These are phyloP conservation scores for Atta cephalotes DNA, from an alignment of 1,140 invertebrate genomes.

Conservation along the genomic window DNA sequence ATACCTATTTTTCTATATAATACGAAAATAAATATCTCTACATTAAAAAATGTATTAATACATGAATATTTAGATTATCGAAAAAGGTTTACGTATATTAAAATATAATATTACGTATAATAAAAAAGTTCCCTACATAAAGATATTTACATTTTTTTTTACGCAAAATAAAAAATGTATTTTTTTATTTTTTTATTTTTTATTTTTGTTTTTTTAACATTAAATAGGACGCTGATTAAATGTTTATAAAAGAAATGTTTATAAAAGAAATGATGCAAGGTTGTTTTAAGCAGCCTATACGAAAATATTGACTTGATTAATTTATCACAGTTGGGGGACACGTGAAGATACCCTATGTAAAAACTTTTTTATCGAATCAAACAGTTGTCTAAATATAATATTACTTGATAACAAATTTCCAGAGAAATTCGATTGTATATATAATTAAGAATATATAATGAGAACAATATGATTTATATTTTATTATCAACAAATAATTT, in stretches of 20 bases:
- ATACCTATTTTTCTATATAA: neutral
- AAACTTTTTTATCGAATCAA: neutral
- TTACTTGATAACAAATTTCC: neutral
- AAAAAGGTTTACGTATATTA: neutral
- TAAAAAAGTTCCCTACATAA: too few species aligned
- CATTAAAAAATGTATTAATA: neutral
- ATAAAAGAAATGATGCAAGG: constrained; percentile 13
- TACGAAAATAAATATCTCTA: neutral
- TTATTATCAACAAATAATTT: neutral
- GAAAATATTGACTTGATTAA: constrained; percentile 30
- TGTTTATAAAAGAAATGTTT: constrained; percentile 35
- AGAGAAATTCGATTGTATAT: too few species aligned
- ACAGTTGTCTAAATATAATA: too few species aligned
- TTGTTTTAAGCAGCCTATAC: neutral
- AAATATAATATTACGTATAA: too few species aligned
- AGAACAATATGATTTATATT: too few species aligned
- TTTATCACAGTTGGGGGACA: constrained; percentile 10
- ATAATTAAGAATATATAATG: neutral
- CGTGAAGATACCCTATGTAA: neutral
- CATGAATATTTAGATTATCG: too few species aligned
- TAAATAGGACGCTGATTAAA: neutral
- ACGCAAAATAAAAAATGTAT: neutral
- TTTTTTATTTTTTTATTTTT: too few species aligned
- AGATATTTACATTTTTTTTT: neutral
- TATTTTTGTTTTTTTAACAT: neutral